Base-by-base conservation (phyloP, 2,113 vertebrate genomes). In the Actenoides lindsayi region DNA sequence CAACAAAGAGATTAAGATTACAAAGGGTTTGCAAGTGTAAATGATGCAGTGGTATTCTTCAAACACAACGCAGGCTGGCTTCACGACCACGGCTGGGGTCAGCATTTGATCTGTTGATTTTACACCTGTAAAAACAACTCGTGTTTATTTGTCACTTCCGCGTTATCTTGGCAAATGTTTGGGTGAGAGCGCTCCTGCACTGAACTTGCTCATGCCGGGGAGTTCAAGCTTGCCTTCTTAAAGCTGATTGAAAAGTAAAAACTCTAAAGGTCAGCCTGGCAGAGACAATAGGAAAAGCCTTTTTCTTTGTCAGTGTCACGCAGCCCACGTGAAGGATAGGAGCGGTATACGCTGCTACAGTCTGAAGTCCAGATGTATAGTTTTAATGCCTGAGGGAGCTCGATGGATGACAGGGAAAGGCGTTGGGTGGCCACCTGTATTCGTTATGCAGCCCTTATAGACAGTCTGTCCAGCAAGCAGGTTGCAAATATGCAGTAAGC, bases 1-100 rank as follows among this genome's bases (percentile, higher is more conserved):
- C 97, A 98, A 98, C 98, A 98, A 98, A 98, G 96, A 98, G 98
- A 98, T 98, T 98, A 98, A 98, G 98, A 98, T 98, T 98, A 98
- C 98, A 98, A 98, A 97, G 98, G 96, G 98, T 98, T 98, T 97
- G 97, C 97, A 97, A 98, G 98, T 97, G 97, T 98, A 98, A 98
- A 98, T 98, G 98, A 98, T 98, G 96, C 95, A 64, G 96, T 94
- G 87, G 96, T 97, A 97, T 98, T 98, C 97, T 98, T 98, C 97
- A 98, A 98, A 98, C 95, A 97, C 83, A 88, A 96, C 87, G 86
- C 78, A 14, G 97, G 92, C 96, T 62, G 35, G 96, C 96, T 97
- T 96, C 97, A 93, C 90, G 90, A 97, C 95, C 95, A 96, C 78
- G 77, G 91, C 97, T 85, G 76, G 95, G 98, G 96, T 97, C 97